Evolutionary conservation across 37 sponge, comb jelly and placozoan genomes (phyloP).

Genomic region (Corticium candelabrum): DNA sequence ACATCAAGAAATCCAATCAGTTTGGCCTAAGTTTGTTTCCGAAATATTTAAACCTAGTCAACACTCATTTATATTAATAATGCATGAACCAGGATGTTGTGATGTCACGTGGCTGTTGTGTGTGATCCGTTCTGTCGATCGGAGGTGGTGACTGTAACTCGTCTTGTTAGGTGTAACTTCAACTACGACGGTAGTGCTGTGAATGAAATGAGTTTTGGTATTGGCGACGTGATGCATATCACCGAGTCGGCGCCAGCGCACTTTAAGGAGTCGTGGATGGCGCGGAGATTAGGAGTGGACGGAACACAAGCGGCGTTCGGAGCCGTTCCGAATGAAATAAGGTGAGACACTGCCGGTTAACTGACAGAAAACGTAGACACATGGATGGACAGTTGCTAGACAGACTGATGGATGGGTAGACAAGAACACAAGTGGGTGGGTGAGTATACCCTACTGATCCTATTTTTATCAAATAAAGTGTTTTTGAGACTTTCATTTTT

Average conservation of each 20-base stretch:
- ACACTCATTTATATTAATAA: too few species aligned
- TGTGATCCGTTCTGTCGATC: neutral
- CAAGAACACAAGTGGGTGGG: too few species aligned
- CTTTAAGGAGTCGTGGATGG: neutral
- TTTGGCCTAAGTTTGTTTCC: too few species aligned
- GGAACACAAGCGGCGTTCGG: neutral
- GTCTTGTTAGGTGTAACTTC: neutral
- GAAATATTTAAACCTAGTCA: too few species aligned
- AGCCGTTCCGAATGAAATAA: neutral
- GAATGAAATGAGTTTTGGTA: neutral
- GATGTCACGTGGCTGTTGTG: neutral
- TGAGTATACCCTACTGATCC: too few species aligned
- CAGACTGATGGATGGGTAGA: too few species aligned
- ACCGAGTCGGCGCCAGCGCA: neutral
- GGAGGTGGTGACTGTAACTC: neutral
- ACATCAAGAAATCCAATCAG: too few species aligned
- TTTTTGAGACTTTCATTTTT: too few species aligned
- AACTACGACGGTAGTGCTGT: neutral
- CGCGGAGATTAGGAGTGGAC: neutral
- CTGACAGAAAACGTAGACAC: slow-evolving; percentile 27
- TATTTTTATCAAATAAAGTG: too few species aligned
- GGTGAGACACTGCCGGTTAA: slow-evolving; percentile 16
- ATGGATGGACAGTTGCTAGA: too few species aligned
- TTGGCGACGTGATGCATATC: neutral
- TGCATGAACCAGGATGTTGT: too few species aligned